Evolutionary conservation across 2,888 invertebrate genomes (phyloP).

Genomic region (Drosophila siamana): DNA sequence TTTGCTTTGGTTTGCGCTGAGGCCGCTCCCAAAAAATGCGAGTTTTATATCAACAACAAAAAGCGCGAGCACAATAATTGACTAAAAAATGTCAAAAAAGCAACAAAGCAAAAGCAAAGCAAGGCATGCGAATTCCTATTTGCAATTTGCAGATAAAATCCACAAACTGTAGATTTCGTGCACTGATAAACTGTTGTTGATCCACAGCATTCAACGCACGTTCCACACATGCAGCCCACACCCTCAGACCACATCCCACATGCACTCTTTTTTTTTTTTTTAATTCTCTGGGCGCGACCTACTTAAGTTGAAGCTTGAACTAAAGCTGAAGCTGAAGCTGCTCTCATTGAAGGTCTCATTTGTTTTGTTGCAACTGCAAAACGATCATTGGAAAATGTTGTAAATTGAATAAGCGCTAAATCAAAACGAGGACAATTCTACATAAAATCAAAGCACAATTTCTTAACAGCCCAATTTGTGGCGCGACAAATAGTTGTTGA

Average conservation of each 20-base stretch:
- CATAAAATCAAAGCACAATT: constrained; percentile 25
- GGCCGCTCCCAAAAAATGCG: constrained; percentile 73
- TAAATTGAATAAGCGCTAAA: constrained; percentile 68
- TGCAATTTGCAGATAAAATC: constrained; percentile 1
- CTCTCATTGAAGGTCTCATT: background rate
- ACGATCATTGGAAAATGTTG: constrained; percentile 26
- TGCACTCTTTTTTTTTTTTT: constrained; percentile 11
- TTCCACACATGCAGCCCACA: constrained; percentile 1
- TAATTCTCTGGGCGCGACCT: constrained; percentile 48
- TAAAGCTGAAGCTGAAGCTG: constrained; percentile 39
- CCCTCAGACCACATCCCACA: background rate
- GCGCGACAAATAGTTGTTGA: constrained; percentile 28
- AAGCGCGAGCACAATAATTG: constrained; percentile 24
- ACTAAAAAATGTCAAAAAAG: constrained; percentile 19
- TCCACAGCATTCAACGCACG: background rate
- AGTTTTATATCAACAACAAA: constrained; percentile 53
- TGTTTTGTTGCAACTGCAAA: constrained; percentile 34
- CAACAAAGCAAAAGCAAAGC: constrained; percentile 30
- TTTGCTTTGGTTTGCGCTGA: constrained; percentile 32
- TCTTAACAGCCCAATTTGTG: constrained; percentile 49
- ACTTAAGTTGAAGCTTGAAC: constrained; percentile 57
- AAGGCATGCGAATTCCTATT: constrained; percentile 18
- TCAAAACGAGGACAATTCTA: constrained; percentile 45
- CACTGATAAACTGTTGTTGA: background rate
- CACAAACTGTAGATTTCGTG: background rate